Evolutionary conservation across 2,113 vertebrate genomes (phyloP).

Genomic region (Lontra canadensis): DNA sequence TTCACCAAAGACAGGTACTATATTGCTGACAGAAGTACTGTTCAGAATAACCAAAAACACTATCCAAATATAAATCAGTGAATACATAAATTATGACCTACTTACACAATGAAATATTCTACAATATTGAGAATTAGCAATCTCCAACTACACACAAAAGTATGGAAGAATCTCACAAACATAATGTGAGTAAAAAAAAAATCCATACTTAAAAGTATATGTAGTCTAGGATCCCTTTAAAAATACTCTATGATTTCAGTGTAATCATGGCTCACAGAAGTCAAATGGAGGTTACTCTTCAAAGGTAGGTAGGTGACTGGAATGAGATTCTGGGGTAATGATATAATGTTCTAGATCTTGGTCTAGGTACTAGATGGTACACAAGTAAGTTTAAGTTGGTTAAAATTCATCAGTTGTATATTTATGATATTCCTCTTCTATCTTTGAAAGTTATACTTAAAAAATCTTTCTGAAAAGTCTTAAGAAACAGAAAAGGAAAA

Average conservation of each 20-base stretch:
- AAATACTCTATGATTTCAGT: not conserved
- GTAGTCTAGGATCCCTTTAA: not conserved
- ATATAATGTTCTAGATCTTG: not conserved
- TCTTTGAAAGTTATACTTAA: not conserved
- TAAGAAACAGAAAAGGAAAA: not conserved
- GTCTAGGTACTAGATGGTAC: not conserved
- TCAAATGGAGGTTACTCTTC: not conserved
- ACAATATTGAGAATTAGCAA: not conserved
- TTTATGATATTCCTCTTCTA: not conserved
- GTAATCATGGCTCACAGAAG: not conserved
- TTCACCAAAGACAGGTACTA: not conserved
- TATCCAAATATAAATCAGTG: not conserved
- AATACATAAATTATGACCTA: not conserved
- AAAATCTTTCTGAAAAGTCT: not conserved
- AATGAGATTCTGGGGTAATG: not conserved
- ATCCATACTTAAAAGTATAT: not conserved
- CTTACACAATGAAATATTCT: conserved; percentile 24
- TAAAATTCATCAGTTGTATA: not conserved
- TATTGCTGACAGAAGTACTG: not conserved
- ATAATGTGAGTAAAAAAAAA: not conserved
- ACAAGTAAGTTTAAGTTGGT: not conserved
- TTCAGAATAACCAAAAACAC: not conserved
- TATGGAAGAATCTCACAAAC: not conserved
- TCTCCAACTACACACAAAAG: not conserved
- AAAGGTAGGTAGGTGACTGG: not conserved